Percentiles rank a stretch among this genome's conserved stretches.
Conservation (phyloP, 2,113 vertebrate genomes). For the Albula goreensis region DNA sequence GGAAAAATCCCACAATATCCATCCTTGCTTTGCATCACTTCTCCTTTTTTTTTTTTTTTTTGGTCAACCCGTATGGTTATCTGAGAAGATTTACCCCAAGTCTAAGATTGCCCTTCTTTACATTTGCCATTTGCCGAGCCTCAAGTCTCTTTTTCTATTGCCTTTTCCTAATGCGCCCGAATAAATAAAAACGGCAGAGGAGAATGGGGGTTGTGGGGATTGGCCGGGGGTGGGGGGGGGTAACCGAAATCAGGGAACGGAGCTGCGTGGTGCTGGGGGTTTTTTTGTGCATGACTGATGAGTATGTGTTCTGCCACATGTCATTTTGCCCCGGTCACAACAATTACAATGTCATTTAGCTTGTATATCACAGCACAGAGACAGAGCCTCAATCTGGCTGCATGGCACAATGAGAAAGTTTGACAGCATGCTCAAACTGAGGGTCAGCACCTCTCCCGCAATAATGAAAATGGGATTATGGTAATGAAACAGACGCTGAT, state of each 20-base stretch:
- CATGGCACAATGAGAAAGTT: slow-evolving; percentile 55
- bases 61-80: slow-evolving; percentile 35
- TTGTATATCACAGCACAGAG: slow-evolving; percentile 43
- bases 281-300: slow-evolving; percentile 32
- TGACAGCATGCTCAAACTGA: slow-evolving; percentile 56
- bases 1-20: slow-evolving; percentile 44
- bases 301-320: slow-evolving; percentile 39
- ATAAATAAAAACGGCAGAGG: background rate
- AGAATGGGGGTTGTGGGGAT: background rate
- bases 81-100: slow-evolving; percentile 28
- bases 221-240: background rate
- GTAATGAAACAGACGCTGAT: slow-evolving; percentile 65
- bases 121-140: slow-evolving; percentile 14
- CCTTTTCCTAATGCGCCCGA: slow-evolving; percentile 10
- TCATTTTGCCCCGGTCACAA: slow-evolving; percentile 38
- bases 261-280: background rate
- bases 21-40: slow-evolving; percentile 39
- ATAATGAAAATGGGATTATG: slow-evolving; percentile 70
- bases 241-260: background rate
- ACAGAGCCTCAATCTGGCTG: slow-evolving; percentile 32
- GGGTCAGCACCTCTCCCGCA: slow-evolving; percentile 54
- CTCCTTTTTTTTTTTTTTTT: slow-evolving; percentile 17
- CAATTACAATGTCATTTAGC: slow-evolving; percentile 45
- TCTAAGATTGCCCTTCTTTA: slow-evolving; percentile 25
- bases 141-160: slow-evolving; percentile 22